Conservation (phyloP, 1,140 invertebrate species). For the Papilio aristodemus region DNA sequence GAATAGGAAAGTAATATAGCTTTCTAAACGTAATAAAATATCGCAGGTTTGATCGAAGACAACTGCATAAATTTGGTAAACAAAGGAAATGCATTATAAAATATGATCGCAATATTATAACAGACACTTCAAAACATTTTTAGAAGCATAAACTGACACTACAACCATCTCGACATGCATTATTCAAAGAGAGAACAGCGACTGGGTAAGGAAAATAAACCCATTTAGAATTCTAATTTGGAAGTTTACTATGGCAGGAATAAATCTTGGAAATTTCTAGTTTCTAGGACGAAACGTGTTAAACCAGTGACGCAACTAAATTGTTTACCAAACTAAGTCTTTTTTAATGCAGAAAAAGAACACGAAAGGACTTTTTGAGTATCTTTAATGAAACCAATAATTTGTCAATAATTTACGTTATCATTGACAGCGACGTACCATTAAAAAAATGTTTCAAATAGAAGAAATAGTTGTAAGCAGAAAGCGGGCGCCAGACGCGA, state of each 20-base stretch:
- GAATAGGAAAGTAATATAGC: no score
- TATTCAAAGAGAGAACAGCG: slow-evolving; percentile 22
- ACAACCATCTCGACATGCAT: slow-evolving; percentile 17
- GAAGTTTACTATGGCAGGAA: slow-evolving; percentile 5
- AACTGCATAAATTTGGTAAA: neutral
- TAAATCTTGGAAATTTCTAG: slow-evolving; percentile 17
- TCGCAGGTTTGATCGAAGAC: neutral
- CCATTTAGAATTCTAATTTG: slow-evolving; percentile 21
- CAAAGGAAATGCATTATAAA: neutral
- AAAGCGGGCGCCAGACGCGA: slow-evolving; percentile 44
- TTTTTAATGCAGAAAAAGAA: neutral
- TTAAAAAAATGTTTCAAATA: slow-evolving; percentile 26
- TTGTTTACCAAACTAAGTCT: neutral
- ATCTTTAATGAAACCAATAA: neutral
- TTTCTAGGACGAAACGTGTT: neutral
- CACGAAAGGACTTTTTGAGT: neutral
- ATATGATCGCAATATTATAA: neutral
- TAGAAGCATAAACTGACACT: slow-evolving; percentile 19
- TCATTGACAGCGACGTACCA: neutral
- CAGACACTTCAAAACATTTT: slow-evolving; percentile 22
- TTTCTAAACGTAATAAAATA: no score
- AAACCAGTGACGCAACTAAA: neutral
- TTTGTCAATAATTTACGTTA: neutral
- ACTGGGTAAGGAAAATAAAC: slow-evolving; percentile 20
- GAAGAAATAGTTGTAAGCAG: slow-evolving; percentile 6